Evolutionary conservation across 2,113 vertebrate species (phyloP), one percentile per base, ranked within the genome.

Genomic region (Notarius quadriscutis): DNA sequence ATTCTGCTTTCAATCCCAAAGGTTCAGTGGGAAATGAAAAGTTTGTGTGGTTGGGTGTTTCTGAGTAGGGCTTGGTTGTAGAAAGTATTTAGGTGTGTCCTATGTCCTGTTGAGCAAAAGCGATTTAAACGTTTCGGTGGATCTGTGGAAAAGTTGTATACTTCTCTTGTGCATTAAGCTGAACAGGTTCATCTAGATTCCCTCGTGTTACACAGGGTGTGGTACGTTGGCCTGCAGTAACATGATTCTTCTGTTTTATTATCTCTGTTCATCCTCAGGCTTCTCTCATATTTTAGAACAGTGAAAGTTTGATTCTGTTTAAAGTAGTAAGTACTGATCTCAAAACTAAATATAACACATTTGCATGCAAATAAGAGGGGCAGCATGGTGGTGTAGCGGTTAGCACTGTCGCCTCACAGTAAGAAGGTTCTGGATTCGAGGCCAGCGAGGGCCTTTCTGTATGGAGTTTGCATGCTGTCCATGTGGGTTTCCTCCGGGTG

Each of bases 101-200:
- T 78, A 20, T 77, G 81, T 86, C 89, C 85, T 85, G 75, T 74
- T 88, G 18, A 58, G 58, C 67, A 83, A 75, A 84, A 84, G 71
- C 81, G 84, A 84, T 83, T 87, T 63, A 67, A 72, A 83, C 65
- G 77, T 88, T 85, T 83, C 63, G 85, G 85, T 85, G 75, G 30
- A 60, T 86, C 79, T 81, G 74, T 83, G 69, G 79, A 82, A 87
- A 48, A 87, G 85, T 58, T 27, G 53, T 58, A 79, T 81, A 87
- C 77, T 86, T 90, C 74, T 62, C 17, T 25, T 69, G 22, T 82
- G 78, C 86, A 85, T 84, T 79, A 55, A 86, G 74, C 48, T 20
- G 93, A 95, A 94, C 94, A 18, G 92, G 94, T 95, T 95, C 92
- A 90, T 95, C 94, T 93, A 55, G 92, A 88, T 87, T 86, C 77